Evolutionary conservation across 2,888 invertebrate genomes (phyloP).

Genomic region (Ptilodon capucinus): DNA sequence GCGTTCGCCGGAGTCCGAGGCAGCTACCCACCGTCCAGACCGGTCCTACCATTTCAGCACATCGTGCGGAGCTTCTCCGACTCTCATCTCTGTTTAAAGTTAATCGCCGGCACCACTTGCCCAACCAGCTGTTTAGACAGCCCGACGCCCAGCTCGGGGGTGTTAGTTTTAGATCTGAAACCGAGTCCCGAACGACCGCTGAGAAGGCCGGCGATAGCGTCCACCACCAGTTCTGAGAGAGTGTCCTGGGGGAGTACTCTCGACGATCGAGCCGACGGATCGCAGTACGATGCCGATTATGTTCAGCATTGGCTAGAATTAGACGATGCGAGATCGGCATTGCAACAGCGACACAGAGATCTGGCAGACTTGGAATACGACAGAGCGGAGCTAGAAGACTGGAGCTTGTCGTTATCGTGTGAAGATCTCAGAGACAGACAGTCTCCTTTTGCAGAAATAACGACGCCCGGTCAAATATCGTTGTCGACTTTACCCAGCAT

Average conservation of each 20-base stretch:
- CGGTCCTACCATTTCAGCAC: constrained; percentile 87
- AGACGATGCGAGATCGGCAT: constrained; percentile 86
- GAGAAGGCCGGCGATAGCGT: constrained; percentile 81
- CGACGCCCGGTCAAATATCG: constrained; percentile 85
- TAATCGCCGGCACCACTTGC: constrained; percentile 84
- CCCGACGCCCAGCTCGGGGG: constrained; percentile 84
- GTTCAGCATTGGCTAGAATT: constrained; percentile 89
- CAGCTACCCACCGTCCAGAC: constrained; percentile 88
- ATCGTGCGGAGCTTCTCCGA: constrained; percentile 89
- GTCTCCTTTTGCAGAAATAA: constrained; percentile 75
- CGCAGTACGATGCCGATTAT: constrained; percentile 87
- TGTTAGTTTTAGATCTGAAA: constrained; percentile 83
- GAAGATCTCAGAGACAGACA: constrained; percentile 85
- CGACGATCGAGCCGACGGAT: constrained; percentile 82
- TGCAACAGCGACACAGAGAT: constrained; percentile 87
- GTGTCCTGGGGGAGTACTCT: constrained; percentile 83
- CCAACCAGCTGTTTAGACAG: constrained; percentile 79
- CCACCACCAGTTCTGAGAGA: constrained; percentile 74
- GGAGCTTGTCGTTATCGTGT: constrained; percentile 88
- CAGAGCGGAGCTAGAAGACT: constrained; percentile 89
- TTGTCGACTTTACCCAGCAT: constrained; percentile 87
- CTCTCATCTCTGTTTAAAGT: constrained; percentile 87
- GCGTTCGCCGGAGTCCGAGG: constrained; percentile 85
- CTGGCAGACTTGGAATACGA: constrained; percentile 88
- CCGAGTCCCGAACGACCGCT: constrained; percentile 82